Evolutionary conservation across 2,113 vertebrate genomes (phyloP), one percentile per base, ranked within the genome.

Genomic region (Morone chrysops): DNA sequence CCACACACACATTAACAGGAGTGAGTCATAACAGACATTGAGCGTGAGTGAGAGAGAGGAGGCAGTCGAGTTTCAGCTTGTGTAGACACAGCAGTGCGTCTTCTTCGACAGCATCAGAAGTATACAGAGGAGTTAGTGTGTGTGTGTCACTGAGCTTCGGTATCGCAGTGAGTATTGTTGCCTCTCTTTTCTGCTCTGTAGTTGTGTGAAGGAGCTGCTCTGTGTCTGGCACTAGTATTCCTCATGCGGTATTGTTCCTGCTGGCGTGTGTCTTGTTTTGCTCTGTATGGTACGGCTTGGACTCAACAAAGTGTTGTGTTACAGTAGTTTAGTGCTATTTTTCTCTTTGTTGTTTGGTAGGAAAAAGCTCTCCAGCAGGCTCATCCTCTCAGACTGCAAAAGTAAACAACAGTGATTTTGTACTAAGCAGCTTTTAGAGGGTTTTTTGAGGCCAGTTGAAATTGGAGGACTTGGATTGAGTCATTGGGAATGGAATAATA

Each of bases 1-100:
- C 92, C 89, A 84, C 84, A 85, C 71, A 20, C 80, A 75, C 78
- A 80, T 82, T 62, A 88, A 50, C 80, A 85, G 53, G 68, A 80
- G 62, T 92, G 91, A 94, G 87, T 95, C 94, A 93, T 73, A 79
- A 84, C 80, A 87, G 68, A 90, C 63, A 81, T 25, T n/a, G 75
- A 84, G 77, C 12, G 56, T 25, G 43, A 68, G 87, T 22, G 59
- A 85, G 76, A 31, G 41, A 57, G 45, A 82, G 74, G 78, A 70
- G 17, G 5, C 75, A 84, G 72, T 70, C 2, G 9, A 82, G 70
- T 72, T 79, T 78, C 82, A 79, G 84, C 50, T 41, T 22, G 61
- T 65, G 61, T 17, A 68, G 38, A 78, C 12, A 8, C 73, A 68
- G 56, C 59, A 48, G 53, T 45, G 65, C 8, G 38, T 78, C 0